phyloP scores from a whole-genome alignment of 1,140 invertebrate species.

The Ceratoteleas bidentatus region DNA sequence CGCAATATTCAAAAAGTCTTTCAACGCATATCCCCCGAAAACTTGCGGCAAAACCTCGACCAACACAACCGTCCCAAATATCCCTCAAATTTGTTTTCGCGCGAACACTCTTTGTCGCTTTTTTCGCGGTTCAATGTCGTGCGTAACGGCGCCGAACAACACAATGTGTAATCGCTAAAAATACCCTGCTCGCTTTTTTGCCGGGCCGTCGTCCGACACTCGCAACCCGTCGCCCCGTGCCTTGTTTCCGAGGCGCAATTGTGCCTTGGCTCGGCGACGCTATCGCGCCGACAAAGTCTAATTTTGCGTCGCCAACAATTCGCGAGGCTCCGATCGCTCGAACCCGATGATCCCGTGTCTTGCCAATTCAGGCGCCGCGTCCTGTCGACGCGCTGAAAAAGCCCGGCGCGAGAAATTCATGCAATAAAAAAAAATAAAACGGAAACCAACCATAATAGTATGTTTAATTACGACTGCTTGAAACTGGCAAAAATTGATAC shows the following conservation, averaged over 20 bases:
- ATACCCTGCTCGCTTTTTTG: slow-evolving; percentile 73
- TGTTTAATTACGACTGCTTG: too few relatives aligned
- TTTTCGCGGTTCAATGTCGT: slow-evolving; percentile 74
- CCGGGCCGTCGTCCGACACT: slow-evolving; percentile 57
- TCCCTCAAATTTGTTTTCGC: too few relatives aligned
- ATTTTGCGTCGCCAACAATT: slow-evolving; percentile 59
- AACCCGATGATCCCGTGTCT: background rate
- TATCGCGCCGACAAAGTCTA: slow-evolving; percentile 62
- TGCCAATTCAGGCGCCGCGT: too few relatives aligned
- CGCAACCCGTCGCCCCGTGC: slow-evolving; percentile 54
- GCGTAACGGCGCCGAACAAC: slow-evolving; percentile 74
- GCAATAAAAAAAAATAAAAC: background rate
- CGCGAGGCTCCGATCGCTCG: slow-evolving; percentile 21
- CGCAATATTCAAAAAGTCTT: too few relatives aligned
- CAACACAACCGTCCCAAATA: too few relatives aligned
- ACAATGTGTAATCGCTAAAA: slow-evolving; percentile 81
- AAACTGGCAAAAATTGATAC: too few relatives aligned
- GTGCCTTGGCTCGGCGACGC: slow-evolving; percentile 61
- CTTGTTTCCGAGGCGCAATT: slow-evolving; percentile 62
- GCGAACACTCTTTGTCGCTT: too few relatives aligned
- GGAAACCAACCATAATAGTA: too few relatives aligned
- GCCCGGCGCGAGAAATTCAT: background rate
- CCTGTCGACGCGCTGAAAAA: background rate
- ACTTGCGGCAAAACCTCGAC: too few relatives aligned
- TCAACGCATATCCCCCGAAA: too few relatives aligned